phyloP scores from a whole-genome alignment of 1,140 invertebrate genomes.

The Drosophila orena region DNA sequence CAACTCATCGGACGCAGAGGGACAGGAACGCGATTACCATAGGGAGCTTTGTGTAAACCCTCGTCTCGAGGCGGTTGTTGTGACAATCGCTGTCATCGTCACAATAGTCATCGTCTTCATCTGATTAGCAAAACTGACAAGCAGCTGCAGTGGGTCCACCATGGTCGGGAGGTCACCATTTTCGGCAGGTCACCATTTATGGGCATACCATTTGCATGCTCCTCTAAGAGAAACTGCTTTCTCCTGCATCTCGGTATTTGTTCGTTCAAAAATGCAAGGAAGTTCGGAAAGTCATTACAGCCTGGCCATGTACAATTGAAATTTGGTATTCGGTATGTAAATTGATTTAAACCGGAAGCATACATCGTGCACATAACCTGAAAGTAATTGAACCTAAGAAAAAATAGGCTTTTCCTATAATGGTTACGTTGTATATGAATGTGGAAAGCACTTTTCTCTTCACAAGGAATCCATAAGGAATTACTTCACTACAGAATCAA shows the following conservation, averaged over 20 bases:
- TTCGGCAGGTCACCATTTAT: conserved; percentile 42
- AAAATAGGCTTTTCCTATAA: no score
- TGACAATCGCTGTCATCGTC: conserved; percentile 25
- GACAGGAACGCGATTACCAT: conserved; percentile 67
- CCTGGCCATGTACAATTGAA: background rate
- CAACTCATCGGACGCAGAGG: conserved; percentile 57
- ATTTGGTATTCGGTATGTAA: background rate
- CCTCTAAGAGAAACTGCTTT: conserved; percentile 42
- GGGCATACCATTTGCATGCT: conserved; percentile 34
- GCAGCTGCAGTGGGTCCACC: conserved; percentile 12
- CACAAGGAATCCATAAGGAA: no score
- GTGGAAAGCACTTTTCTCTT: no score
- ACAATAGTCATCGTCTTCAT: conserved; percentile 19
- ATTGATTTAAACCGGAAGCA: background rate
- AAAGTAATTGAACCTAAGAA: background rate
- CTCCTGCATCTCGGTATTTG: conserved; percentile 5
- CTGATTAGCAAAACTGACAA: conserved; percentile 26
- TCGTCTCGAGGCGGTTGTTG: conserved; percentile 29
- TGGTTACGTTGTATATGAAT: no score
- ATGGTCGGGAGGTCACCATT: conserved; percentile 38
- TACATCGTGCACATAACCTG: no score
- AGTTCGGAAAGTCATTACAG: conserved; percentile 7
- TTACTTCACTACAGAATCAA: no score
- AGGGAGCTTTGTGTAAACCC: conserved; percentile 65
- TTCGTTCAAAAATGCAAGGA: background rate